Percentiles rank a stretch among this genome's conserved stretches.
Conservation (phyloP, 2,797 vertebrate species). For the Sebastes baramenuke region DNA sequence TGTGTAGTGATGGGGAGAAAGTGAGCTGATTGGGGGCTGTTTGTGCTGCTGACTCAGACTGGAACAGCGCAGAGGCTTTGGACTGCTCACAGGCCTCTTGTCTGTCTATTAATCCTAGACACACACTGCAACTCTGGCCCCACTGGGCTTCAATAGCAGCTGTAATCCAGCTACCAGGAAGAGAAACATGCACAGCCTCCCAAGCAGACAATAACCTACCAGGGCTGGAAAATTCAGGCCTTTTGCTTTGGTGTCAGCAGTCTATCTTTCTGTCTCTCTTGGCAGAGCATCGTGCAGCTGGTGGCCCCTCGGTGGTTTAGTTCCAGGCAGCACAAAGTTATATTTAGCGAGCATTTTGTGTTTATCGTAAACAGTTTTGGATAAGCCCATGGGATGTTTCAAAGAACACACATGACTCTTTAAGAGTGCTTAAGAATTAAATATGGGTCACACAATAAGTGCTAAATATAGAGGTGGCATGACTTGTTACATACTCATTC, state of each 20-base stretch:
- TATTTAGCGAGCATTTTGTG: conserved; percentile 58
- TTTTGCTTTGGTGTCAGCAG: conserved; percentile 76
- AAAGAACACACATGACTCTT: conserved; percentile 15
- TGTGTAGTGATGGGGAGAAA: conserved; percentile 39
- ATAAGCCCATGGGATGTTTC: conserved; percentile 25
- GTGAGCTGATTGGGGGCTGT: conserved; percentile 31
- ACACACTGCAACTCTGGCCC: conserved; percentile 63
- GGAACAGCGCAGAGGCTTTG: conserved; percentile 60
- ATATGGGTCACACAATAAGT: conserved; percentile 57
- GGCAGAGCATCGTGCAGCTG: conserved; percentile 50
- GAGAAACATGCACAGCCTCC: conserved; percentile 65
- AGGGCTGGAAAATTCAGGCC: conserved; percentile 70
- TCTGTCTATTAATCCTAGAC: conserved; percentile 78
- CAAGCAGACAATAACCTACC: conserved; percentile 70
- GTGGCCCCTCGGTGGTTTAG: conserved; percentile 52
- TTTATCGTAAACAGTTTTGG: conserved; percentile 54
- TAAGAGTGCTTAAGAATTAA: conserved; percentile 37
- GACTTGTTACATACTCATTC: conserved; percentile 18
- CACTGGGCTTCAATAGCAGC: conserved; percentile 70
- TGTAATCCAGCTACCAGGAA: conserved; percentile 81
- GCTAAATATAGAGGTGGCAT: conserved; percentile 51
- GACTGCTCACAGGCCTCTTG: conserved; percentile 61
- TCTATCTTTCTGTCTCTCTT: conserved; percentile 66
- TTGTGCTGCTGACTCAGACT: conserved; percentile 76
- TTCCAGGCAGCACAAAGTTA: conserved; percentile 52